These are phyloP conservation scores for Paramisgurnus dabryanus DNA, from an alignment of 2,113 vertebrate genomes.

Conservation along the genomic window DNA sequence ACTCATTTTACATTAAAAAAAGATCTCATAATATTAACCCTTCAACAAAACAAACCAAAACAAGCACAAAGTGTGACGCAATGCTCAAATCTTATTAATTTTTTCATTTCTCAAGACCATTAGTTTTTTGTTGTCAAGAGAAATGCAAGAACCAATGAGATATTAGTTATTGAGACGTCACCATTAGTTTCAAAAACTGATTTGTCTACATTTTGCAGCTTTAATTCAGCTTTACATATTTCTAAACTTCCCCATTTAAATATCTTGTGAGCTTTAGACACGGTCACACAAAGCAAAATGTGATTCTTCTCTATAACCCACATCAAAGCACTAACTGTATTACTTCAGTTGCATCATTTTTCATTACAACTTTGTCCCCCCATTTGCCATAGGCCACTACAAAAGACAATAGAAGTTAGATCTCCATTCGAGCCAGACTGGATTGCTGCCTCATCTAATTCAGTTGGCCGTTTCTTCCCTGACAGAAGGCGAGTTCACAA, in stretches of 20 bases:
- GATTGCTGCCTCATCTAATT: slow-evolving; percentile 10
- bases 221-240: background rate
- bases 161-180: no score
- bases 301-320: slow-evolving; percentile 1
- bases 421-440: background rate
- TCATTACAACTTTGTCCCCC: slow-evolving; percentile 9
- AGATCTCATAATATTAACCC: no score
- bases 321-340: slow-evolving; percentile 19
- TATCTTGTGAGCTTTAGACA: background rate
- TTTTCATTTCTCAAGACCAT: no score
- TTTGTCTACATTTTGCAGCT: no score
- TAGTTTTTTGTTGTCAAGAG: no score
- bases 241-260: background rate
- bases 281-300: background rate
- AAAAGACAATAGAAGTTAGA: slow-evolving; percentile 11
- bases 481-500: background rate
- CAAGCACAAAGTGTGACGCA: no score
- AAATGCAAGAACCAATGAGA: no score
- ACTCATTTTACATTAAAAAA: no score
- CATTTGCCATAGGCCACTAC: background rate
- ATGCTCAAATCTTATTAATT: no score
- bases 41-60: no score
- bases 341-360: background rate
- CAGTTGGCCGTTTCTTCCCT: background rate
- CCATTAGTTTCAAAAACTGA: no score